These are phyloP conservation scores for Junonia oenone DNA, from an alignment of 2,888 invertebrate species.

Conservation along the genomic window DNA sequence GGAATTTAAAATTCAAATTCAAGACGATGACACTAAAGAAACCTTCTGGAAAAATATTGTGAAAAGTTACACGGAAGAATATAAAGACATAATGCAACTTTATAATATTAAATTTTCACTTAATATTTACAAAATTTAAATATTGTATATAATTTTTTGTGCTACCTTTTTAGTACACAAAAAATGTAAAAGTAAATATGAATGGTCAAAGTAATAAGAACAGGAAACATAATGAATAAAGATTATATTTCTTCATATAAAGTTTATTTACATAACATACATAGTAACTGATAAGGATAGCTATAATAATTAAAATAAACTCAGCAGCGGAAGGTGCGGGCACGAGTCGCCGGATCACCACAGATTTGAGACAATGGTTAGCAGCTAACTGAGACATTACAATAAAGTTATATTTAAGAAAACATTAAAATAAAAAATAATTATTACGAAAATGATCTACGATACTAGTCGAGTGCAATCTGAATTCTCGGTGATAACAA, in stretches of 20 bases:
- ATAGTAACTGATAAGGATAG: conserved; percentile 64
- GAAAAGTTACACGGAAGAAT: conserved; percentile 43
- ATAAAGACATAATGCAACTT: conserved; percentile 47
- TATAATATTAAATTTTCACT: conserved; percentile 49
- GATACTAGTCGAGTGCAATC: conserved; percentile 20
- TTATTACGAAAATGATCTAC: conserved; percentile 23
- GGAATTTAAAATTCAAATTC: conserved; percentile 55
- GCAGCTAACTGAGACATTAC: conserved; percentile 55
- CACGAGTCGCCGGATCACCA: conserved; percentile 33
- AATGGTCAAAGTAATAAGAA: conserved; percentile 7
- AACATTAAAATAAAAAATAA: conserved; percentile 32
- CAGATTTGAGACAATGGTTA: conserved; percentile 47
- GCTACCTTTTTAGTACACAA: neutral
- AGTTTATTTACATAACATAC: conserved; percentile 75
- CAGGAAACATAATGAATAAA: conserved; percentile 24
- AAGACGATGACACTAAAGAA: conserved; percentile 46
- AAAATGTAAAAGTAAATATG: neutral
- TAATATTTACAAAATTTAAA: conserved; percentile 51
- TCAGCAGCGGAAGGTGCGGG: conserved; percentile 47
- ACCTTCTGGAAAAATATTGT: conserved; percentile 47
- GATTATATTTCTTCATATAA: conserved; percentile 47
- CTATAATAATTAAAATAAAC: conserved; percentile 55
- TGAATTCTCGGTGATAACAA: conserved; percentile 13
- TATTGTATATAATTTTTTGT: neutral
- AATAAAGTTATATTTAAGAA: conserved; percentile 41